These are phyloP conservation scores for Sesamia nonagrioides DNA, from an alignment of 1,140 invertebrate genomes.

Conservation along the genomic window DNA sequence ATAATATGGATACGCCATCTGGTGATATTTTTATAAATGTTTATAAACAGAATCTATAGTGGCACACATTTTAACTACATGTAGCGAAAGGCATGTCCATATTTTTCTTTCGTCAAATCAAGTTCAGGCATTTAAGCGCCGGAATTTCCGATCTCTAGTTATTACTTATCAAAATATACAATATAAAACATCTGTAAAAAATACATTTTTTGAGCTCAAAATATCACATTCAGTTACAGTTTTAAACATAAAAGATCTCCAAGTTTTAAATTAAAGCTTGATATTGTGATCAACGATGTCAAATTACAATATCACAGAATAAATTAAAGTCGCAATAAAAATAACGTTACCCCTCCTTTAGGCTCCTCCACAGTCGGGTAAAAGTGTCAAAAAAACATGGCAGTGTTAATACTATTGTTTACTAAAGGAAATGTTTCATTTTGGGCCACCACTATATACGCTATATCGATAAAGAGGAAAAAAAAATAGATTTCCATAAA, in stretches of 20 bases:
- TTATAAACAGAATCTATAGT: no score
- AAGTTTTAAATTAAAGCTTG: conserved; percentile 15
- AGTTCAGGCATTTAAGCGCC: no score
- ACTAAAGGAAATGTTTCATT: no score
- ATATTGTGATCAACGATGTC: conserved; percentile 4
- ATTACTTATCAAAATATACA: not conserved
- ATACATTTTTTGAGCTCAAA: conserved; percentile 5
- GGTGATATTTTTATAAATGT: no score
- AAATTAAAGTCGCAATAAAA: not conserved
- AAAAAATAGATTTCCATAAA: no score
- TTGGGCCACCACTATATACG: no score
- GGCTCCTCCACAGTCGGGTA: not conserved
- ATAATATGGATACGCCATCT: no score
- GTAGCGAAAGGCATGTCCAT: no score
- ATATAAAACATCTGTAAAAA: conserved; percentile 7
- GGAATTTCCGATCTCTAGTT: no score
- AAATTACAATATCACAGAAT: not conserved
- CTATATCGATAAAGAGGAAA: no score
- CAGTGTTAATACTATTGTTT: conserved; percentile 6
- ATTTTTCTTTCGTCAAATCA: no score
- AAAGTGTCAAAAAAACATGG: not conserved
- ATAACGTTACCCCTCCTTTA: not conserved
- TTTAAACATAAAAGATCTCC: not conserved
- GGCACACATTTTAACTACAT: no score
- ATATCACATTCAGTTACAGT: conserved; percentile 14